Evolutionary conservation across 2,888 invertebrate genomes (phyloP).

Genomic region (Xanthorhoe spadicearia): DNA sequence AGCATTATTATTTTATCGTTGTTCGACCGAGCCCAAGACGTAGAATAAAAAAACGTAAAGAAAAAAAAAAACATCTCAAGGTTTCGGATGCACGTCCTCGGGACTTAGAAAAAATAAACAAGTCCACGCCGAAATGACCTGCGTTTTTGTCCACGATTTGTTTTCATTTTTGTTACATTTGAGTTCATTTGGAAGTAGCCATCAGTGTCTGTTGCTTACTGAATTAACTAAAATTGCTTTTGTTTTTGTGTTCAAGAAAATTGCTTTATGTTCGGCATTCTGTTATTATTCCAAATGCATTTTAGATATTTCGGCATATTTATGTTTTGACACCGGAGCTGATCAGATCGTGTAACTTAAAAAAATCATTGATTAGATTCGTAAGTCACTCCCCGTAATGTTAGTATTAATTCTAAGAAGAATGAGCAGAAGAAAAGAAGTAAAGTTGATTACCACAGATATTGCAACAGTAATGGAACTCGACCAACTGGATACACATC

Average conservation of each 20-base stretch:
- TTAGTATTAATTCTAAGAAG: too few relatives aligned
- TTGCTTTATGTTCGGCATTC: slow-evolving; percentile 66
- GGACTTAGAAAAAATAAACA: slow-evolving; percentile 81
- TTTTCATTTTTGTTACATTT: slow-evolving; percentile 83
- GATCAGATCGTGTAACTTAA: too few relatives aligned
- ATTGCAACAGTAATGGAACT: slow-evolving; percentile 23
- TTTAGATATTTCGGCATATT: background rate
- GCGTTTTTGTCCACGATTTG: slow-evolving; percentile 83
- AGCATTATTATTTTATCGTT: slow-evolving; percentile 81
- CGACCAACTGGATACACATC: slow-evolving; percentile 42
- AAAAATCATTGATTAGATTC: too few relatives aligned
- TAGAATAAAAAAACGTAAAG: slow-evolving; percentile 71
- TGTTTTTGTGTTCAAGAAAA: slow-evolving; percentile 66
- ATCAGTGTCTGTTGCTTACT: slow-evolving; percentile 77
- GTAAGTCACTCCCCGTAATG: too few relatives aligned
- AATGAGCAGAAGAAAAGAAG: background rate
- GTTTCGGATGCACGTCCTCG: slow-evolving; percentile 83
- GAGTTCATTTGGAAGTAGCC: slow-evolving; percentile 84
- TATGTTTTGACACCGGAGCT: too few relatives aligned
- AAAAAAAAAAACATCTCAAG: slow-evolving; percentile 73
- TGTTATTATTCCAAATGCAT: slow-evolving; percentile 46
- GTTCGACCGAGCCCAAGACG: slow-evolving; percentile 75
- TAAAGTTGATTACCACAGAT: background rate
- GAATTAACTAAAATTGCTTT: slow-evolving; percentile 82
- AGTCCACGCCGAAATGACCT: slow-evolving; percentile 82